Evolutionary conservation across 1,140 invertebrate genomes (phyloP), one percentile per base, ranked within the genome.

Genomic region (Chelonus insularis): DNA sequence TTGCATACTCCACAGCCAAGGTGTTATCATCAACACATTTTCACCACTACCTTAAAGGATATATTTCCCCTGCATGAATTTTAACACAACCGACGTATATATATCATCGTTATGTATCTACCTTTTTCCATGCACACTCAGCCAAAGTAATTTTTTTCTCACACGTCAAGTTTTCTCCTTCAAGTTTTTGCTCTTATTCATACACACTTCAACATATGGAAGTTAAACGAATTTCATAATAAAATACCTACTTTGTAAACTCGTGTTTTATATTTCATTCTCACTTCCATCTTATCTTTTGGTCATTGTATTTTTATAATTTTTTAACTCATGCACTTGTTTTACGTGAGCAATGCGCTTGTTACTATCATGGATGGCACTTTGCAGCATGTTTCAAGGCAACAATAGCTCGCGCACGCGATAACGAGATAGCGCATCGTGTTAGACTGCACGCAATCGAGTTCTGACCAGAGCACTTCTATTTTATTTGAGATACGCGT

Each of bases 371-470:
- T 48, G 45, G 23, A 48, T 25, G 45, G 45, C 45, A 48, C 45
- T 48, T 25, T 23, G 45, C 2, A 43, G 41, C 18, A 25, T 25
- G 18, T 48, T n/a, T 29, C 58, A 60, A 60, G 48, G 58, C 48
- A 58, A 58, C 18, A 34, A 47, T 39, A 21, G 41, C 47, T 29
- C 34, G 39, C 70, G 72, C 74, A 74, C 74, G 72, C 76, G 76
- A 78, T 78, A 76, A 77, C 69, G 69, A 76, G 74, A 78, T 74
- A 78, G 45, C 11, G 64, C 67, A 37, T 60, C 64, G 69, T 62
- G 56, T 48, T 20, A 29, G 18, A 39, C 39, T 66, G 73, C 75
- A 77, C 73, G 74, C 74, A 67, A 76, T 60, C 14, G 12, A 43
- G 12, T 43, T 8, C 41, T 14, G 14, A 14, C 9, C 12, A 8